Percentiles rank a stretch among this genome's conserved stretches.
phyloP scores from a whole-genome alignment of 1,140 invertebrate species.

The Chlorops oryzae region DNA sequence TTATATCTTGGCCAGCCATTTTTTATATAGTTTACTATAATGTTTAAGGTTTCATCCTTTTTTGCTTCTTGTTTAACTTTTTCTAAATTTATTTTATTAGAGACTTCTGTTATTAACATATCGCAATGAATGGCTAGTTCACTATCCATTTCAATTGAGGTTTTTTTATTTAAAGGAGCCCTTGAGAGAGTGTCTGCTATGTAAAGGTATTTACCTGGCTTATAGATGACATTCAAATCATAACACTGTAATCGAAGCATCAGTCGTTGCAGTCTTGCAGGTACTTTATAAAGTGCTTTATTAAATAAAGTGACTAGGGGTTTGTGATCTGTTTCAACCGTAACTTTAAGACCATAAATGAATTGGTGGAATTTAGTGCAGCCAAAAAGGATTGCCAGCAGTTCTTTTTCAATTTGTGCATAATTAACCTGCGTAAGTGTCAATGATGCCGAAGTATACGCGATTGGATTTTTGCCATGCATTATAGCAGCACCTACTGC shows the following conservation, averaged over 20 bases:
- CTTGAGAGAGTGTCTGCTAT: slow-evolving; percentile 48
- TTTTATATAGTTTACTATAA: slow-evolving; percentile 21
- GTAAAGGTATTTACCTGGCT: slow-evolving; percentile 47
- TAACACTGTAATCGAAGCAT: slow-evolving; percentile 40
- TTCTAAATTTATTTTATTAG: slow-evolving; percentile 27
- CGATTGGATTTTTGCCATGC: slow-evolving; percentile 36
- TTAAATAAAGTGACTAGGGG: slow-evolving; percentile 46
- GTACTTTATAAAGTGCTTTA: slow-evolving; percentile 43
- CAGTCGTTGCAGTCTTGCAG: slow-evolving; percentile 34
- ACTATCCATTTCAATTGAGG: slow-evolving; percentile 18
- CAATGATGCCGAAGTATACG: slow-evolving; percentile 29
- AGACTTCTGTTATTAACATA: slow-evolving; percentile 15
- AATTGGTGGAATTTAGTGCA: slow-evolving; percentile 45
- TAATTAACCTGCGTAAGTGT: slow-evolving; percentile 43
- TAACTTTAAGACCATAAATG: slow-evolving; percentile 26
- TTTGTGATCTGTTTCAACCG: slow-evolving; percentile 49
- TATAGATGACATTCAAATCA: slow-evolving; percentile 45
- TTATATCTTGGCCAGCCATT: slow-evolving; percentile 44
- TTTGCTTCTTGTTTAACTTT: slow-evolving; percentile 15
- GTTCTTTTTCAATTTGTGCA: slow-evolving; percentile 49
- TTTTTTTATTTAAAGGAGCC: slow-evolving; percentile 16
- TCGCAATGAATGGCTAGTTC: slow-evolving; percentile 16
- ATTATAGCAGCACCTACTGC: slow-evolving; percentile 36
- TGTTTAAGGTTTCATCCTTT: slow-evolving; percentile 24
- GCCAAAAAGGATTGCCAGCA: slow-evolving; percentile 43